phyloP scores from a whole-genome alignment of 2,888 invertebrate genomes.

The Dasysyrphus tricinctus region DNA sequence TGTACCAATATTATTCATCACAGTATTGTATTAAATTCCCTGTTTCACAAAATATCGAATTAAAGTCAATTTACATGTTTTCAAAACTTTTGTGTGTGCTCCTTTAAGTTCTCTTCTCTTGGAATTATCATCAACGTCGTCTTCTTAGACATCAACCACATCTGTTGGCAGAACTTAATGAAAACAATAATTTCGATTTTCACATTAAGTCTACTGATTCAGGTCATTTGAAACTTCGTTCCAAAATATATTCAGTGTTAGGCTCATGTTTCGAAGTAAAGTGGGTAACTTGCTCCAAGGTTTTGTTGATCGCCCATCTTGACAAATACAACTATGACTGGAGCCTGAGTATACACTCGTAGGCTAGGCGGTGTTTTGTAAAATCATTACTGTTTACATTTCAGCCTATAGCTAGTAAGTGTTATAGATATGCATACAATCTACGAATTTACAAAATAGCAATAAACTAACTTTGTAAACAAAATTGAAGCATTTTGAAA shows the following conservation, averaged over 20 bases:
- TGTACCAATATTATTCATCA: neutral
- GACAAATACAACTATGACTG: neutral
- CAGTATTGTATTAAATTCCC: neutral
- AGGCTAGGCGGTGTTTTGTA: neutral
- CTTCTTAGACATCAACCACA: constrained; percentile 42
- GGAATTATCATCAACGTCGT: constrained; percentile 27
- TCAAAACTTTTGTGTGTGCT: constrained; percentile 1
- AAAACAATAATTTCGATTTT: constrained; percentile 70
- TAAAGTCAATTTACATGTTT: constrained; percentile 62
- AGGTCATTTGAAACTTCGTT: constrained; percentile 48
- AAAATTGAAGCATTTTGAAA: too few relatives aligned
- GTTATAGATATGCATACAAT: too few relatives aligned
- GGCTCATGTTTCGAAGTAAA: constrained; percentile 23
- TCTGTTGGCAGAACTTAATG: constrained; percentile 64
- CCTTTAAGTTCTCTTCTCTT: constrained; percentile 37
- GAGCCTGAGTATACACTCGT: neutral
- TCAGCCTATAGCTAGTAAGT: too few relatives aligned
- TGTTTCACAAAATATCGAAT: constrained; percentile 2
- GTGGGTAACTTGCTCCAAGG: neutral
- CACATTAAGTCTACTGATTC: constrained; percentile 49
- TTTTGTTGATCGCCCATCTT: constrained; percentile 18
- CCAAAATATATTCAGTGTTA: constrained; percentile 69
- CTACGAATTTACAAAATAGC: too few relatives aligned
- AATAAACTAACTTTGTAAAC: too few relatives aligned
- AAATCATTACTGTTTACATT: neutral